Percentiles rank a stretch among this genome's conserved stretches.
Evolutionary conservation across 1,140 invertebrate species (phyloP).

Genomic region (Drosophila mojavensis): DNA sequence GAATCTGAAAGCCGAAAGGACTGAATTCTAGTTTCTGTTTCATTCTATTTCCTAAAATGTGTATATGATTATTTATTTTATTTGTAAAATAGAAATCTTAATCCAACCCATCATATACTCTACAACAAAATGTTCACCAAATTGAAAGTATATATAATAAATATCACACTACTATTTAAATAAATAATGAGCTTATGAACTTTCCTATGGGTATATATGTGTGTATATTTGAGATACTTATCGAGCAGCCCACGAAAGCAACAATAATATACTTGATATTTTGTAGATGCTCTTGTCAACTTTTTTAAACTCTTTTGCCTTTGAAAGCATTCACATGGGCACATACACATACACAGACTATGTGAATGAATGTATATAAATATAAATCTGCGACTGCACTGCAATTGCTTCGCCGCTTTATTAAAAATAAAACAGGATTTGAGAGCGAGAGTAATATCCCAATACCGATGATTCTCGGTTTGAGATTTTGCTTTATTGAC

Average conservation of each 20-base stretch:
- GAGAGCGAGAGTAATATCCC: conserved; percentile 25
- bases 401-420: conserved; percentile 27
- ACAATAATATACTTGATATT: conserved; percentile 26
- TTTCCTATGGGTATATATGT: too few species aligned
- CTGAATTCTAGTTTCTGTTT: too few species aligned
- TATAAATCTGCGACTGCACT: conserved; percentile 3
- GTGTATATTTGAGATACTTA: not conserved
- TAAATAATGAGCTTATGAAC: too few species aligned
- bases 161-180: too few species aligned
- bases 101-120: too few species aligned
- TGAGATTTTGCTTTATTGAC: conserved; percentile 52
- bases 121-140: too few species aligned
- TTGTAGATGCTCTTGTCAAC: conserved; percentile 36
- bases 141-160: too few species aligned
- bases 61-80: too few species aligned
- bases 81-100: too few species aligned
- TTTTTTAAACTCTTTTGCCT: conserved; percentile 11
- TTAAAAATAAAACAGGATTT: conserved; percentile 42
- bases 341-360: not conserved
- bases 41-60: too few species aligned
- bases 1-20: too few species aligned
- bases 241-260: conserved; percentile 24
- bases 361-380: conserved; percentile 3
- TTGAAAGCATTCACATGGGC: not conserved
- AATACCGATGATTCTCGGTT: conserved; percentile 35